phyloP scores from a whole-genome alignment of 2,113 vertebrate species.

The Oncorhynchus gorbuscha region DNA sequence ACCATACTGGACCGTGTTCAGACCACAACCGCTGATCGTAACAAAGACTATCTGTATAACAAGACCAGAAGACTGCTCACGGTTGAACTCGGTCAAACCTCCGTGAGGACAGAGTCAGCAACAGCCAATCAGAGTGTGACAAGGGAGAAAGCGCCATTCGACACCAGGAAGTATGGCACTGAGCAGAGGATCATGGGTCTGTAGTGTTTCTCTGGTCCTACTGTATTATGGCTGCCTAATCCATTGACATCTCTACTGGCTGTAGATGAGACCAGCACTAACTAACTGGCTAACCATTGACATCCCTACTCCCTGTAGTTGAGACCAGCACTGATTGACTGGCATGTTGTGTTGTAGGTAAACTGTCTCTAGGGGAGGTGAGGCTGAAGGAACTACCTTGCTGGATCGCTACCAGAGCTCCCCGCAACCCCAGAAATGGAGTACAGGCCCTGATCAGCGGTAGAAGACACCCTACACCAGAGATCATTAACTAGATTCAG shows the following conservation, averaged over 20 bases:
- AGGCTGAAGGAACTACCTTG: slow-evolving; percentile 73
- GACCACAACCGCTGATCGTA: neutral
- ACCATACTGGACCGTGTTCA: neutral
- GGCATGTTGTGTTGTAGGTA: slow-evolving; percentile 15
- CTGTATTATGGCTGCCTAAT: neutral
- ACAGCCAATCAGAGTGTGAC: neutral
- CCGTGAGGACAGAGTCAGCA: neutral
- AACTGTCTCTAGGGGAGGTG: slow-evolving; percentile 68
- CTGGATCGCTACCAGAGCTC: slow-evolving; percentile 66
- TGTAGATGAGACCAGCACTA: neutral
- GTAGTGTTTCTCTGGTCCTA: slow-evolving; percentile 18
- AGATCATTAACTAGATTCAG: too few species aligned
- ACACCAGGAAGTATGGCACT: neutral
- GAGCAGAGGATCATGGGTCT: slow-evolving; percentile 28
- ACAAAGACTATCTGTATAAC: slow-evolving; percentile 32
- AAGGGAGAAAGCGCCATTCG: neutral
- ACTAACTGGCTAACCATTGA: neutral
- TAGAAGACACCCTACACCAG: slow-evolving; percentile 14
- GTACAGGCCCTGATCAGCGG: slow-evolving; percentile 72
- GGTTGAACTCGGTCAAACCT: neutral
- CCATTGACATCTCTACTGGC: too few species aligned
- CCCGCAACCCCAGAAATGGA: slow-evolving; percentile 62
- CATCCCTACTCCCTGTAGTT: neutral
- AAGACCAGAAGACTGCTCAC: neutral
- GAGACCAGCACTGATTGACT: fast-evolving